Evolutionary conservation across 2,888 invertebrate genomes (phyloP).

Genomic region (Drosophila mimetica): DNA sequence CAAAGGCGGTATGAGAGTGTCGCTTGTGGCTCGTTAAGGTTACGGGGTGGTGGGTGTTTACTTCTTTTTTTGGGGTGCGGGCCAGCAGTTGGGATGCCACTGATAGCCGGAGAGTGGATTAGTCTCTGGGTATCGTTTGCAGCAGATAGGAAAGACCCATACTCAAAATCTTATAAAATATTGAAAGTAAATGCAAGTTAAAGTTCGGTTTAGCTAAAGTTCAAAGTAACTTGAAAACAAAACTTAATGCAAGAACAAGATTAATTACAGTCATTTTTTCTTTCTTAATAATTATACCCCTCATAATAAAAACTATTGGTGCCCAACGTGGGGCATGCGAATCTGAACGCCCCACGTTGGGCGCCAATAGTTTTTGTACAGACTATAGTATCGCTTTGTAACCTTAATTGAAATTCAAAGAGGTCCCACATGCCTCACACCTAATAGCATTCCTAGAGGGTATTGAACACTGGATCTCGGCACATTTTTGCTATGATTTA

Average conservation of each 20-base stretch:
- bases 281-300: too few relatives aligned
- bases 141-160: neutral
- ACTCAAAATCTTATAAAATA: conserved; percentile 13
- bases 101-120: conserved; percentile 36
- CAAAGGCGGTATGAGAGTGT: conserved; percentile 45
- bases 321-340: too few relatives aligned
- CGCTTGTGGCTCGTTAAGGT: conserved; percentile 75
- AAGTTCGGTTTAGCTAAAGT: neutral
- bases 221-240: neutral
- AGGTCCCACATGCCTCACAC: neutral
- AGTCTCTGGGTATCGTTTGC: conserved; percentile 29
- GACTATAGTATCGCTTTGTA: neutral
- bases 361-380: neutral
- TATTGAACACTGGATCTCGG: conserved; percentile 20
- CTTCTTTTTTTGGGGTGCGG: conserved; percentile 35
- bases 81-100: conserved; percentile 12
- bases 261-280: too few relatives aligned
- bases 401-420: conserved; percentile 11
- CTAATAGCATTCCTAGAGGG: conserved; percentile 26
- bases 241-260: neutral
- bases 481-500: conserved; percentile 46
- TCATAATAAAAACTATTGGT: too few relatives aligned
- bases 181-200: conserved; percentile 21
- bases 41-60: conserved; percentile 43
- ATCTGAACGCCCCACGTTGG: neutral